A percentile compares a stretch with the other conserved stretches of the same genome.
These are phyloP conservation scores for Eulithis testata DNA, from an alignment of 2,888 invertebrate species.

Conservation along the genomic window DNA sequence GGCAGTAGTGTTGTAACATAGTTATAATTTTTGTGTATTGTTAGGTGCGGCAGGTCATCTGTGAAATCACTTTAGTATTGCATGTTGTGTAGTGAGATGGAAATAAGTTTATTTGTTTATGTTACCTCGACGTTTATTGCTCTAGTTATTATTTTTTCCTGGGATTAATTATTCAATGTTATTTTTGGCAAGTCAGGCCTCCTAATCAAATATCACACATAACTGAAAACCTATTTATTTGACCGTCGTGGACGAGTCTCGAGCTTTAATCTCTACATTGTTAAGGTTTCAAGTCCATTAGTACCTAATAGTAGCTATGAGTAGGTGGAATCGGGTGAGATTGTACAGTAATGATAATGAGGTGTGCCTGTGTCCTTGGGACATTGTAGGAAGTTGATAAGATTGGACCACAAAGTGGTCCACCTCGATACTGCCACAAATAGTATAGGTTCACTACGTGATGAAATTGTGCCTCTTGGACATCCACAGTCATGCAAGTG, in stretches of 20 bases:
- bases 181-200: conserved; percentile 70
- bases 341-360: conserved; percentile 41
- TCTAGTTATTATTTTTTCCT: conserved; percentile 67
- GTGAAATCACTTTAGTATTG: conserved; percentile 75
- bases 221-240: conserved; percentile 52
- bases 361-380: conserved; percentile 53
- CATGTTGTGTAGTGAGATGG: conserved; percentile 76
- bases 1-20: conserved; percentile 77
- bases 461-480: conserved; percentile 45
- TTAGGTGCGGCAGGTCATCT: conserved; percentile 69
- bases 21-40: conserved; percentile 64
- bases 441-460: conserved; percentile 50
- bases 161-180: conserved; percentile 64
- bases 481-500: conserved; percentile 59
- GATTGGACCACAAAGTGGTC: conserved; percentile 45
- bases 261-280: conserved; percentile 64
- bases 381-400: conserved; percentile 58
- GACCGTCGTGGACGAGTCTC: conserved; percentile 47
- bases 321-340: conserved; percentile 40
- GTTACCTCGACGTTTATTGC: conserved; percentile 69
- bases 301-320: conserved; percentile 42
- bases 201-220: conserved; percentile 59
- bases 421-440: conserved; percentile 37
- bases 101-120: conserved; percentile 81
- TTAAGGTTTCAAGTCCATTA: conserved; percentile 64